These are phyloP conservation scores for Diceros bicornis DNA, from an alignment of 2,797 vertebrate genomes.

Conservation along the genomic window DNA sequence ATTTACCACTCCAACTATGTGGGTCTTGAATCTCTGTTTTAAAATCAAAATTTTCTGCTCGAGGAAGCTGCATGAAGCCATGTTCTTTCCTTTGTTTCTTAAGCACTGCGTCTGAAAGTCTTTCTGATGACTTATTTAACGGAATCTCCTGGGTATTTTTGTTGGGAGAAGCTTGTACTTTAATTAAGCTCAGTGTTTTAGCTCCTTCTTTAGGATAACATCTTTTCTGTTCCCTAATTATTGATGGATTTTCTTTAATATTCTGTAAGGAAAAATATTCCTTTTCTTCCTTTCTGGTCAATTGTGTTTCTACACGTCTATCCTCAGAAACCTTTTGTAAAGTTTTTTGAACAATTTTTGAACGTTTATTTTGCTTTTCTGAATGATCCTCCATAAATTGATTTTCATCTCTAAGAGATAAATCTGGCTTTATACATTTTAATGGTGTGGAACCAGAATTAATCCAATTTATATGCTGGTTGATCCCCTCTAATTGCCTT, in stretches of 20 bases:
- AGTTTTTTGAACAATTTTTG: constrained; percentile 69
- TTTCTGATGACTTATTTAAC: constrained; percentile 74
- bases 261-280: constrained; percentile 31
- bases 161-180: constrained; percentile 64
- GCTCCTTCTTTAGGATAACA: constrained; percentile 37
- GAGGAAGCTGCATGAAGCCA: not conserved
- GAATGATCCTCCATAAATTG: constrained; percentile 63
- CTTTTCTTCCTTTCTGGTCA: constrained; percentile 69
- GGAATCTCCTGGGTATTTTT: constrained; percentile 54
- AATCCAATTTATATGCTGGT: constrained; percentile 12
- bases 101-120: not conserved
- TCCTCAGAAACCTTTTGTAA: constrained; percentile 60
- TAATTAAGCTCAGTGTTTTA: constrained; percentile 45
- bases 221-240: constrained; percentile 45
- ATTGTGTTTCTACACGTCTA: constrained; percentile 69
- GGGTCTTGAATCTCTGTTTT: constrained; percentile 70
- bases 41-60: constrained; percentile 67
- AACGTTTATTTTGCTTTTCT: constrained; percentile 76
- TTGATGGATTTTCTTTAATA: constrained; percentile 59
- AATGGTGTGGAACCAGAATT: constrained; percentile 42
- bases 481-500: constrained; percentile 65
- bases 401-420: constrained; percentile 57
- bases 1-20: constrained; percentile 51
- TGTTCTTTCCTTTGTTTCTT: constrained; percentile 77
- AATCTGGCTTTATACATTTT: constrained; percentile 64